Evolutionary conservation across 1,140 invertebrate genomes (phyloP).

Genomic region (Leptopilina boulardi): DNA sequence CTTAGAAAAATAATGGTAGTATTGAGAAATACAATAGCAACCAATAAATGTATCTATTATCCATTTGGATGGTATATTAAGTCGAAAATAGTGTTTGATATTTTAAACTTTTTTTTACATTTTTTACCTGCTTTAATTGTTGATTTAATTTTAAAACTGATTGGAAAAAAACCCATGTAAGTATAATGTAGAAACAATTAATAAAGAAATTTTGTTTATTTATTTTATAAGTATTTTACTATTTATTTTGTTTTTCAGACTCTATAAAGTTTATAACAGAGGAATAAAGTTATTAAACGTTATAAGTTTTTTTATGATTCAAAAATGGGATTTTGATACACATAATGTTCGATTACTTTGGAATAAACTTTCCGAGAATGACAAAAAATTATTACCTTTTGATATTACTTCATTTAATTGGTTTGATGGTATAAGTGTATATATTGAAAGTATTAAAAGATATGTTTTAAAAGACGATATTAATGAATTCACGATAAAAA

Average conservation of each 20-base stretch:
- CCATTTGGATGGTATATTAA: slow-evolving; percentile 76
- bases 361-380: slow-evolving; percentile 39
- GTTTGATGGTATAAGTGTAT: not conserved
- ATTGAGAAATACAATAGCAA: slow-evolving; percentile 72
- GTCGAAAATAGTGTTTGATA: slow-evolving; percentile 73
- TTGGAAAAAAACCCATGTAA: slow-evolving; percentile 80
- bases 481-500: not conserved
- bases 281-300: slow-evolving; percentile 32
- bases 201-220: not conserved
- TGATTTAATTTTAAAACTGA: slow-evolving; percentile 75
- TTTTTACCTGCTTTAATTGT: slow-evolving; percentile 79
- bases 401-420: slow-evolving; percentile 38
- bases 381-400: slow-evolving; percentile 49
- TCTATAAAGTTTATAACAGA: slow-evolving; percentile 41
- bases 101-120: slow-evolving; percentile 78
- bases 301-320: slow-evolving; percentile 40
- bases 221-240: not conserved
- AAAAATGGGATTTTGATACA: slow-evolving; percentile 47
- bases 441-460: not conserved
- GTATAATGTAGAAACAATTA: slow-evolving; percentile 46
- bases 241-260: slow-evolving; percentile 37
- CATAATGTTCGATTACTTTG: slow-evolving; percentile 15
- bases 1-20: slow-evolving; percentile 75
- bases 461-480: not conserved
- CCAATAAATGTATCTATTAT: slow-evolving; percentile 79